phyloP scores from a whole-genome alignment of 2,797 vertebrate species.

The Muraenolepis orangiensis region DNA sequence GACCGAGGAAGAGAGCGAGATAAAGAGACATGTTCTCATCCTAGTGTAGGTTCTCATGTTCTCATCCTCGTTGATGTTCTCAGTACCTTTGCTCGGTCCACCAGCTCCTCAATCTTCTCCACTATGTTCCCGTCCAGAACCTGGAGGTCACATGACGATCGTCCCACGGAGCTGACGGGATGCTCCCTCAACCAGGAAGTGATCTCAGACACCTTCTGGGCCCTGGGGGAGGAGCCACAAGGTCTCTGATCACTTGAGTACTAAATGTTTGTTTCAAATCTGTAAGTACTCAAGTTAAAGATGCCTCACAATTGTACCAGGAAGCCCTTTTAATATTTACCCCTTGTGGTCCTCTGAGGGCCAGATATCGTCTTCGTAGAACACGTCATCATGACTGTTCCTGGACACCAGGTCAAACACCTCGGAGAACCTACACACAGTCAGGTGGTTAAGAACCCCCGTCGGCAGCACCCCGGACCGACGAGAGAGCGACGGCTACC shows the following conservation, averaged over 20 bases:
- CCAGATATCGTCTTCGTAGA: conserved; percentile 98
- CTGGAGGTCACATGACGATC: conserved; percentile 93
- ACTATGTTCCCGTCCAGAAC: conserved; percentile 89
- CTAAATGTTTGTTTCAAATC: too few species aligned
- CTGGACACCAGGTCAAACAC: conserved; percentile 86
- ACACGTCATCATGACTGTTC: conserved; percentile 92
- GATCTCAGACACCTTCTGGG: conserved; percentile 92
- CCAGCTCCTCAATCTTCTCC: conserved; percentile 91
- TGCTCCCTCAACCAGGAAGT: conserved; percentile 88
- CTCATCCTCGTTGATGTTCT: too few species aligned
- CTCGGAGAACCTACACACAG: conserved; percentile 81
- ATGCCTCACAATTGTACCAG: too few species aligned
- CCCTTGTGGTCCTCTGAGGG: conserved; percentile 88
- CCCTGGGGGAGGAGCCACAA: conserved; percentile 60
- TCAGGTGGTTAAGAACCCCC: background rate
- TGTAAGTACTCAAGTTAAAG: too few species aligned
- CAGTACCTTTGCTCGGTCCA: conserved; percentile 87
- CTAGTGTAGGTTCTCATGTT: too few species aligned
- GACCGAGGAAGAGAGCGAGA: background rate
- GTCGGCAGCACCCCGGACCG: too few species aligned
- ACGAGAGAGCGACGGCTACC: conserved; percentile 75
- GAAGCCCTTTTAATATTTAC: too few species aligned
- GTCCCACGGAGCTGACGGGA: conserved; percentile 87
- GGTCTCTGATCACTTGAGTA: too few species aligned
- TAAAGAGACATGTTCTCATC: background rate